phyloP scores from a whole-genome alignment of 2,888 invertebrate species.

The Lepidocyrtoides sp. region DNA sequence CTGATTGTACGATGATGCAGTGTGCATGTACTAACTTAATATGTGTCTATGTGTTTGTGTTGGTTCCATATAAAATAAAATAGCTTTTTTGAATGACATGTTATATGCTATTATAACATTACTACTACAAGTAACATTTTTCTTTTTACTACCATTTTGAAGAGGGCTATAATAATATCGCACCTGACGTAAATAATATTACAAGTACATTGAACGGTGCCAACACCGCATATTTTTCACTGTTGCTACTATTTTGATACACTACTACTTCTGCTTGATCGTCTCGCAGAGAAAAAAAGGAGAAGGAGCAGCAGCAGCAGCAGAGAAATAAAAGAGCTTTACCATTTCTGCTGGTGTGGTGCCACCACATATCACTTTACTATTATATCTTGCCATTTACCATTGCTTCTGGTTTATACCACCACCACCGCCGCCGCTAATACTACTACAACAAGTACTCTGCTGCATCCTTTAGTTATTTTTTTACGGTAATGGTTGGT shows the following conservation, averaged over 20 bases:
- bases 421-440: slow-evolving; percentile 28
- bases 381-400: slow-evolving; percentile 41
- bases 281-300: background rate
- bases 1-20: slow-evolving; percentile 42
- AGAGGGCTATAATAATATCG: slow-evolving; percentile 71
- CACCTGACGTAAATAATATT: slow-evolving; percentile 80
- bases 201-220: slow-evolving; percentile 74
- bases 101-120: slow-evolving; percentile 59
- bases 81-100: slow-evolving; percentile 60
- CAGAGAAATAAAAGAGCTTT: slow-evolving; percentile 33
- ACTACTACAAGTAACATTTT: slow-evolving; percentile 59
- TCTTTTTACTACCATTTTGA: slow-evolving; percentile 69
- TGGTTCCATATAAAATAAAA: slow-evolving; percentile 41
- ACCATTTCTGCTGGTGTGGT: slow-evolving; percentile 47
- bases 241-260: background rate
- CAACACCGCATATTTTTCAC: slow-evolving; percentile 76
- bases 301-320: background rate
- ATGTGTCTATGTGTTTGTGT: slow-evolving; percentile 5
- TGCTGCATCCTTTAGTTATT: slow-evolving; percentile 45
- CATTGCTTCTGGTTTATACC: slow-evolving; percentile 28
- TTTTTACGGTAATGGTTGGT: slow-evolving; percentile 54
- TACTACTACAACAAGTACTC: background rate
- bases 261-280: slow-evolving; percentile 4
- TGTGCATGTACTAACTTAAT: background rate
- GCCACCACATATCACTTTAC: slow-evolving; percentile 51